Conservation (phyloP, 2,888 invertebrate genomes). For the Sinhomidia bicolor region DNA sequence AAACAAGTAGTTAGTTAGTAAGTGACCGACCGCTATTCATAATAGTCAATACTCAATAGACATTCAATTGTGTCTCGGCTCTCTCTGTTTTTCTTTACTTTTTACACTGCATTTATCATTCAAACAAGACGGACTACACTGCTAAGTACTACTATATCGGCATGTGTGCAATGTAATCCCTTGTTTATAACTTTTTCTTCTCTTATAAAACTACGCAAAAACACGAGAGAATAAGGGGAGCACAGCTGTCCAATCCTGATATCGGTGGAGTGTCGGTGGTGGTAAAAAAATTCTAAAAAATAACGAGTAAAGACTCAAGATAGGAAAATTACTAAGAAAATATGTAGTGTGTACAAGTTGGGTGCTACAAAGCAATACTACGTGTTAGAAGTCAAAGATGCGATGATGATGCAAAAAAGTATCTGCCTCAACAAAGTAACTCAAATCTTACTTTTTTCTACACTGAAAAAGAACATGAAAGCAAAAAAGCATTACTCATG, state of each 20-base stretch:
- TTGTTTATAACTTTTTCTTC: not conserved
- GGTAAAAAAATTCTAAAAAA: not conserved
- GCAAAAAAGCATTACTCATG: too few species aligned
- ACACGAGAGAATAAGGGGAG: not conserved
- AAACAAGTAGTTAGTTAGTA: too few species aligned
- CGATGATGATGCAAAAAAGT: not conserved
- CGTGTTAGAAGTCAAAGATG: not conserved
- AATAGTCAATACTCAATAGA: too few species aligned
- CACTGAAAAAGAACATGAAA: too few species aligned
- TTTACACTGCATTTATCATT: too few species aligned
- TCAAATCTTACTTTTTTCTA: too few species aligned
- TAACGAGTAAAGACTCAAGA: not conserved
- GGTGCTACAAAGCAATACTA: not conserved
- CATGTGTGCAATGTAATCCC: not conserved
- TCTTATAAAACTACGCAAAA: not conserved
- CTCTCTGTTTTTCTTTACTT: too few species aligned
- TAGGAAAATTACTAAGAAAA: not conserved
- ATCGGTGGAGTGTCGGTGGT: not conserved
- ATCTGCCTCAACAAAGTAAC: too few species aligned
- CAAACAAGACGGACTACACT: too few species aligned
- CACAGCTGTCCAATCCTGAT: not conserved
- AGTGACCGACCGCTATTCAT: too few species aligned
- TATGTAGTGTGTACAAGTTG: not conserved
- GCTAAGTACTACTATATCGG: too few species aligned
- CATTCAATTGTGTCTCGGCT: too few species aligned